Evolutionary conservation across 2,888 invertebrate genomes (phyloP).

Genomic region (Tricholauxania praeusta): DNA sequence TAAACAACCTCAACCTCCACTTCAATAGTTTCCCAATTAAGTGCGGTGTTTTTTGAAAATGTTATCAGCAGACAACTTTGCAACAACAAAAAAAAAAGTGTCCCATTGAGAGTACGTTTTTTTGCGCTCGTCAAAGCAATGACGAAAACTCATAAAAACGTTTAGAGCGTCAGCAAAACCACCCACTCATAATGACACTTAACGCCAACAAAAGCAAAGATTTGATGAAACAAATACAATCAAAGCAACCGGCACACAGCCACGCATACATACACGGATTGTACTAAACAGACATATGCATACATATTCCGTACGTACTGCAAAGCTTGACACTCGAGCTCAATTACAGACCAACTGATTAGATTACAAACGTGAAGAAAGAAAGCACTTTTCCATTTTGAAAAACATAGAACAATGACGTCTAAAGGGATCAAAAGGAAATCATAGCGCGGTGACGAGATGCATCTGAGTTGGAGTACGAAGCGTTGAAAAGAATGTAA

Average conservation of each 20-base stretch:
- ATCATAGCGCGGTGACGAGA: too few species aligned
- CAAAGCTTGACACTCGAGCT: background rate
- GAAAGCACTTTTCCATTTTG: background rate
- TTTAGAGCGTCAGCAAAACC: constrained; percentile 15
- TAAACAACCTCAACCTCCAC: background rate
- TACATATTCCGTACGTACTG: too few species aligned
- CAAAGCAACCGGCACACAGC: background rate
- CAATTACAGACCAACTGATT: constrained; percentile 8
- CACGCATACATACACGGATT: background rate
- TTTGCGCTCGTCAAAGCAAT: too few species aligned
- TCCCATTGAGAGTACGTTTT: too few species aligned
- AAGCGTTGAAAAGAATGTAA: too few species aligned
- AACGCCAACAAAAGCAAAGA: background rate
- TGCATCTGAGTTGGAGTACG: too few species aligned
- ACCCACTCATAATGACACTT: constrained; percentile 25
- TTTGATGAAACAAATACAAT: background rate
- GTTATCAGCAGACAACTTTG: background rate
- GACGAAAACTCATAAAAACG: background rate
- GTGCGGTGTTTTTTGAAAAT: constrained; percentile 20
- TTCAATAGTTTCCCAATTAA: background rate
- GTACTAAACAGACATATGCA: background rate
- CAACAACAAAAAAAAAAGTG: too few species aligned
- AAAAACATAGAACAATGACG: background rate
- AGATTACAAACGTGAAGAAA: background rate
- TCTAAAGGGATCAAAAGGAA: background rate